Evolutionary conservation across 2,888 invertebrate species (phyloP).

Genomic region (Aspidapion aeneum): DNA sequence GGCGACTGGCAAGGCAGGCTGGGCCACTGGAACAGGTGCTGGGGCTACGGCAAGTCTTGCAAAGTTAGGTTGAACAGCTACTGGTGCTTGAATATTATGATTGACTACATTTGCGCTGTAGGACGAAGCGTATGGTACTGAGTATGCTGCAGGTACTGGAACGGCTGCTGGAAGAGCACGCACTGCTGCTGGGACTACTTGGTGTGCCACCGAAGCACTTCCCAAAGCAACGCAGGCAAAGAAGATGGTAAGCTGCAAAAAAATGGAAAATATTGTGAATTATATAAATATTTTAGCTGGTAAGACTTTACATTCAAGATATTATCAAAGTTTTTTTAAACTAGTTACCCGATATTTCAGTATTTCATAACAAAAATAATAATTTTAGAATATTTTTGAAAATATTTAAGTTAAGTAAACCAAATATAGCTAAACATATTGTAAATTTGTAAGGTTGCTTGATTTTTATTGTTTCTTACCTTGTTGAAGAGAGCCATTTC

Average conservation of each 20-base stretch:
- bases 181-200: conserved; percentile 35
- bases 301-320: not conserved
- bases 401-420: too few relatives aligned
- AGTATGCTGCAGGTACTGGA: conserved; percentile 51
- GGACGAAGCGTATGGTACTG: conserved; percentile 71
- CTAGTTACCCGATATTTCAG: too few relatives aligned
- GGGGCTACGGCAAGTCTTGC: conserved; percentile 25
- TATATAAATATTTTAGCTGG: not conserved
- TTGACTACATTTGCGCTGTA: conserved; percentile 73
- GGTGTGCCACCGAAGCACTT: conserved; percentile 38
- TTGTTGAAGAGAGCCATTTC: conserved; percentile 29
- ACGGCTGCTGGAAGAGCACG: conserved; percentile 30
- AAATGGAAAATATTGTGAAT: too few relatives aligned
- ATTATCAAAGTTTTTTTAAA: too few relatives aligned
- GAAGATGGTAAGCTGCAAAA: conserved; percentile 30
- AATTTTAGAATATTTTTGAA: too few relatives aligned
- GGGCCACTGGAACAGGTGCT: conserved; percentile 19
- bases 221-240: conserved; percentile 27
- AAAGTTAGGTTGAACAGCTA: conserved; percentile 42
- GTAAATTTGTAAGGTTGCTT: too few relatives aligned
- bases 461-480: too few relatives aligned
- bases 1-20: conserved; percentile 16
- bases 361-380: too few relatives aligned
- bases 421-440: too few relatives aligned
- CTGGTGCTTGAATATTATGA: conserved; percentile 70